Conservation (phyloP, 92 coral and sea anemone species). For the Palythoa grandis region DNA sequence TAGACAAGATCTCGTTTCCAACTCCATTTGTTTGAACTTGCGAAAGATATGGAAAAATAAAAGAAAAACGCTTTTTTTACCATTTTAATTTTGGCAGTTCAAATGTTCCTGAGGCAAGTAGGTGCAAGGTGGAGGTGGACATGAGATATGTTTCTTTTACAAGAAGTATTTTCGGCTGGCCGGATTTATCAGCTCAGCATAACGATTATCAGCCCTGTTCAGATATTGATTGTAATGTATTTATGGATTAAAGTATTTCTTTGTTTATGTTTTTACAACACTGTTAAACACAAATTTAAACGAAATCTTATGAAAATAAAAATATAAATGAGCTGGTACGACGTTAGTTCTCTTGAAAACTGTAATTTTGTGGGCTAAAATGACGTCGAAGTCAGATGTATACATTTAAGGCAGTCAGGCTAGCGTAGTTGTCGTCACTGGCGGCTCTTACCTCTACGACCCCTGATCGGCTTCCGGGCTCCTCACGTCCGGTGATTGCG, state of each 20-base stretch:
- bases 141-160: conserved; percentile 5
- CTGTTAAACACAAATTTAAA: conserved; percentile 25
- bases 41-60: not conserved
- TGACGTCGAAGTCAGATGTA: too few relatives aligned
- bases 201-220: not conserved
- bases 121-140: not conserved
- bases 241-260: conserved; percentile 31
- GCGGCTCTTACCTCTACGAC: too few relatives aligned
- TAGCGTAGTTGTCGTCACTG: too few relatives aligned
- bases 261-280: conserved; percentile 28
- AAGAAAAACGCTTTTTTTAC: not conserved
- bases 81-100: not conserved
- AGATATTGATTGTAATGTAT: conserved; percentile 42
- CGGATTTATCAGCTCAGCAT: conserved; percentile 11
- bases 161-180: conserved; percentile 23
- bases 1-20: not conserved
- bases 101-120: not conserved
- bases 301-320: conserved; percentile 11
- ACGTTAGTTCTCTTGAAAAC: not conserved
- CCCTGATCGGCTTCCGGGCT: too few relatives aligned
- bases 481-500: too few relatives aligned
- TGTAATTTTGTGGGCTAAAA: too few relatives aligned
- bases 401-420: too few relatives aligned
- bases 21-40: not conserved
- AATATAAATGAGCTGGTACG: not conserved